Evolutionary conservation across 1,140 invertebrate genomes (phyloP).

Genomic region (Wiebesia pumilae): DNA sequence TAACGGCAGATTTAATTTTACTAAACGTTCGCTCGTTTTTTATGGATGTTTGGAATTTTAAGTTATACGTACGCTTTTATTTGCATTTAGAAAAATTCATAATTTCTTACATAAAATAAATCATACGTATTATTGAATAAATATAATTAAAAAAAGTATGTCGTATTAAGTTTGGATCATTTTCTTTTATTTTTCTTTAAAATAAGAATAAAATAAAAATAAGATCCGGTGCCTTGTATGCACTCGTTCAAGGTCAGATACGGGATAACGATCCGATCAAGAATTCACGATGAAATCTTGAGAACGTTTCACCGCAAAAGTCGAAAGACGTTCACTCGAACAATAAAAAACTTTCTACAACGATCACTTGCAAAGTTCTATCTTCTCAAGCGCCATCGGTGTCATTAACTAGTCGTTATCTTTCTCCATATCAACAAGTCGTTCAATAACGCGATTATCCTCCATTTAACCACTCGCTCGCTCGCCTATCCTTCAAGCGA

Average conservation of each 20-base stretch:
- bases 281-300: background rate
- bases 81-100: too few species aligned
- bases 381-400: background rate
- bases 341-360: conserved; percentile 6
- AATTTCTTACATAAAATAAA: too few species aligned
- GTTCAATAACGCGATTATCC: conserved; percentile 12
- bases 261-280: background rate
- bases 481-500: background rate
- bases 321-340: background rate
- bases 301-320: background rate
- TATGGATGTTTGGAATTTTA: too few species aligned
- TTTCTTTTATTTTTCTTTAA: too few species aligned
- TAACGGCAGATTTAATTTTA: too few species aligned
- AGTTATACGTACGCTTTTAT: too few species aligned
- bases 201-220: background rate
- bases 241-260: background rate
- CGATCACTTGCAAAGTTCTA: background rate
- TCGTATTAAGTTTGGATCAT: too few species aligned
- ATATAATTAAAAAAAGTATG: too few species aligned
- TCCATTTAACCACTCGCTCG: background rate
- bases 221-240: background rate
- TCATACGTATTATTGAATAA: too few species aligned
- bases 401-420: conserved; percentile 20
- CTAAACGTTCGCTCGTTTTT: too few species aligned
- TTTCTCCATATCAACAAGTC: conserved; percentile 10